Evolutionary conservation across 2,888 invertebrate genomes (phyloP), one percentile per base, ranked within the genome.

Genomic region (Lagria hirta): DNA sequence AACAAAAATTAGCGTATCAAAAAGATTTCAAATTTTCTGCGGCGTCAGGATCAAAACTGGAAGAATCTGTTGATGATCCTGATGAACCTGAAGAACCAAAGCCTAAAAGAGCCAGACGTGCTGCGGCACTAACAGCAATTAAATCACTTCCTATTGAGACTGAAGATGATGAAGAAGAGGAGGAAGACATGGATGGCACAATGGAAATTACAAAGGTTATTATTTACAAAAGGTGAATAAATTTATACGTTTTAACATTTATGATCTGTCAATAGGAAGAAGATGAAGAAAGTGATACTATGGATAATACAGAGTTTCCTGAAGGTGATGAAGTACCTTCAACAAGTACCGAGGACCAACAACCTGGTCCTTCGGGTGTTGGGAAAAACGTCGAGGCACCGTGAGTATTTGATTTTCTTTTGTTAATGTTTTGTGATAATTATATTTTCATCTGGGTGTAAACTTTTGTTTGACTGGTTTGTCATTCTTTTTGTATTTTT

Each of bases 331-430:
- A 64, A 36, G 60, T 63, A 43, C 65, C 66, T 16, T 60, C 67
- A 17, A 63, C 64, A 10, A 66, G 62, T 51, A 65, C 65, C 12
- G 68, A 69, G 48, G 69, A 70, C 32, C 70, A 72, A 53, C 70
- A 72, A 53, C 67, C 73, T 12, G 73, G 72, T 13, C 71, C 73
- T n/a, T 72, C 71, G 1, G 72, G 72, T 4, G 54, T 72, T 6
- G 62, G 64, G 43, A 69, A 69, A 47, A 58, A 60, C 30, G 54
- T 57, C 35, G 71, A 69, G 54, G 63, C 66, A 69, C 69, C 69
- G 71, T 71, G 70, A 71, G 71, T 71, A 70, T 54, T 59, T 59
- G 61, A 63, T 64, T 44, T 34, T 27, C 17, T 29, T 17, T 27
- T 41, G 23, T 23, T n/a, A 16, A 4, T 21, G 3, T 20, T 22